phyloP scores from a whole-genome alignment of 1,140 invertebrate species.

The Caenorhabditis latens region DNA sequence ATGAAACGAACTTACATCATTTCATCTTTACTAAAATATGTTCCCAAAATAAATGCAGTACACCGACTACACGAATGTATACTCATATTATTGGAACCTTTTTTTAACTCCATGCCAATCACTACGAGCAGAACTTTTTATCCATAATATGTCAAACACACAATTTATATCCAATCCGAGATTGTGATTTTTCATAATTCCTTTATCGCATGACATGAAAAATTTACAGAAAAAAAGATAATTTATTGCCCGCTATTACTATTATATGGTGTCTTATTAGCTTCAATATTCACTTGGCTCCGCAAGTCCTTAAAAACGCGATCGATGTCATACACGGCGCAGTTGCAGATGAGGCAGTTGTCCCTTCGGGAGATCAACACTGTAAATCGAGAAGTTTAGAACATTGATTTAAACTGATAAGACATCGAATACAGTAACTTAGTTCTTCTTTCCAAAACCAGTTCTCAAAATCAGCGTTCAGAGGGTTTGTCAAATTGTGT shows the following conservation, averaged over 20 bases:
- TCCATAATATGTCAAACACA: no score
- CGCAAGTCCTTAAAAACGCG: slow-evolving; percentile 21
- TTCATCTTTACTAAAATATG: no score
- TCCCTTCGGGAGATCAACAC: slow-evolving; percentile 2
- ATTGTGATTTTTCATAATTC: not conserved
- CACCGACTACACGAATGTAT: no score
- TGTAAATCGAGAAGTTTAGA: not conserved
- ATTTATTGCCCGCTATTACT: not conserved
- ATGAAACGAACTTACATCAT: no score
- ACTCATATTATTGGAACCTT: no score
- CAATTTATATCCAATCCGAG: not conserved
- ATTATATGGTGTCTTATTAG: not conserved
- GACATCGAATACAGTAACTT: not conserved
- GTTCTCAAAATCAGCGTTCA: not conserved
- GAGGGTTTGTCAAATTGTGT: not conserved
- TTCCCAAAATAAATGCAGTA: no score
- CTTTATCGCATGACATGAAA: not conserved
- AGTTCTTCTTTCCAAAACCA: not conserved
- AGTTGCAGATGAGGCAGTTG: slow-evolving; percentile 38
- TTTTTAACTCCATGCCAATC: no score
- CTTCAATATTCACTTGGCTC: slow-evolving; percentile 49
- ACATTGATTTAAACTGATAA: not conserved
- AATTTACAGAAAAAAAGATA: not conserved
- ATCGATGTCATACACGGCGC: slow-evolving; percentile 1
- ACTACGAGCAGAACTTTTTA: no score